Evolutionary conservation across 2,888 invertebrate genomes (phyloP), one percentile per base, ranked within the genome.

Genomic region (Ophonus ardosiacus): DNA sequence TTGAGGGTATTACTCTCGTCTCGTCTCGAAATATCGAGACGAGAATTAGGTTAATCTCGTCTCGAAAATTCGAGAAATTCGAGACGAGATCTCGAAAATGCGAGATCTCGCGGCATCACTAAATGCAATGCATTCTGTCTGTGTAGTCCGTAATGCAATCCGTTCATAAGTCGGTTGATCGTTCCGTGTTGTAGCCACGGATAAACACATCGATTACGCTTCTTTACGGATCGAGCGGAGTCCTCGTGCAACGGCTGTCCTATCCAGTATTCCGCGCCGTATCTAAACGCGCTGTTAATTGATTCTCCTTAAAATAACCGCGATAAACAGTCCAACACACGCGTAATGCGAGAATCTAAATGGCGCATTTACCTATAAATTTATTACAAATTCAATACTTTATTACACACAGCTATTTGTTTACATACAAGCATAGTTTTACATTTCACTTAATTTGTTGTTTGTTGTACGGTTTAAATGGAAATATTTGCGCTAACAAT

Each of bases 151-250:
- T 31, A 31, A 31, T 31, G 59, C 80, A 63, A 17, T 38, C 74
- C 38, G 74, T 74, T 82, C 57, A 81, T 59, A 82, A 59, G 57
- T 82, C n/a, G 57, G 51, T 24, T 71, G 71, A 82, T 82, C 82
- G 71, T 74, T 82, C 74, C 38, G 68, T 38, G 71, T 74, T 43
- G 40, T 43, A 15, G 38, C 40, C 76, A 31, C 63, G 83, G 63
- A 76, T 83, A 83, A 83, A 83, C 83, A 83, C 83, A 83, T 83
- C 61, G 74, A 76, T 83, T 83, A 83, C 51, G 76, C 21, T 76
- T 40, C 61, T 83, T 74, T 83, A 82, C 56, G 63, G 17, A 74
- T 18, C 43, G n/a, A 43, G 51, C 17, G 31, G 17, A 5, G 31
- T 5, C 7, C 15, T 8, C 40, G 65, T 68, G 10, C 59, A 24